Conservation (phyloP, 2,113 vertebrate species). For the Notiomystis cincta region DNA sequence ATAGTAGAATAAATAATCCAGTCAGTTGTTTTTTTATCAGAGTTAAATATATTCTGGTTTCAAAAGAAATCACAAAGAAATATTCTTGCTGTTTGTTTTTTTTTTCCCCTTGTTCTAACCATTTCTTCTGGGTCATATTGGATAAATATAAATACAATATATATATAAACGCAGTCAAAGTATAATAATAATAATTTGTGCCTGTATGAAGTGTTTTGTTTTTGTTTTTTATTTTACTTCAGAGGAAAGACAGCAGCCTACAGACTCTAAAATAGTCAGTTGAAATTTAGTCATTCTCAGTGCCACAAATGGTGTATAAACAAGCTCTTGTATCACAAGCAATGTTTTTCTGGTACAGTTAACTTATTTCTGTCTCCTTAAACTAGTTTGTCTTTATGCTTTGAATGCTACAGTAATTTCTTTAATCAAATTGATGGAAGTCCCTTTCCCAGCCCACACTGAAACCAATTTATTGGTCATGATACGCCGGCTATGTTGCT, state of each 20-base stretch:
- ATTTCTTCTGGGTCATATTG: background rate
- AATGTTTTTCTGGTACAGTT: conserved; percentile 77
- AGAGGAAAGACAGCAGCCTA: background rate
- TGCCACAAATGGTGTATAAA: conserved; percentile 45
- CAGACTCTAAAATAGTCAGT: background rate
- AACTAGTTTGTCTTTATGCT: conserved; percentile 84
- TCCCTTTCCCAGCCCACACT: conserved; percentile 87
- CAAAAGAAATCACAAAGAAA: background rate
- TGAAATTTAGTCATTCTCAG: conserved; percentile 34
- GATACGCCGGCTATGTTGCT: conserved; percentile 95
- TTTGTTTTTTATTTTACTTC: background rate
- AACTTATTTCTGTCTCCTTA: conserved; percentile 83
- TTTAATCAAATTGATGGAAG: conserved; percentile 99
- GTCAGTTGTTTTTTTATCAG: background rate
- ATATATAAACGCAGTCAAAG: background rate
- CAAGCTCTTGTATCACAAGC: conserved; percentile 66
- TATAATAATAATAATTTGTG: background rate
- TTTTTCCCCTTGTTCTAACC: background rate
- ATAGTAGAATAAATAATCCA: background rate
- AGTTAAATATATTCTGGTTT: background rate
- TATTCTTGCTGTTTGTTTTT: background rate
- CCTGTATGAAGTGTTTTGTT: background rate
- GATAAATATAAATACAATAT: background rate
- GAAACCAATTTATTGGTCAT: conserved; percentile 99
- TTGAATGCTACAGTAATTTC: conserved; percentile 97